Percentiles rank a stretch among this genome's conserved stretches.
Conservation (phyloP, 2,888 invertebrate species). For the Lamellibrachia columna region DNA sequence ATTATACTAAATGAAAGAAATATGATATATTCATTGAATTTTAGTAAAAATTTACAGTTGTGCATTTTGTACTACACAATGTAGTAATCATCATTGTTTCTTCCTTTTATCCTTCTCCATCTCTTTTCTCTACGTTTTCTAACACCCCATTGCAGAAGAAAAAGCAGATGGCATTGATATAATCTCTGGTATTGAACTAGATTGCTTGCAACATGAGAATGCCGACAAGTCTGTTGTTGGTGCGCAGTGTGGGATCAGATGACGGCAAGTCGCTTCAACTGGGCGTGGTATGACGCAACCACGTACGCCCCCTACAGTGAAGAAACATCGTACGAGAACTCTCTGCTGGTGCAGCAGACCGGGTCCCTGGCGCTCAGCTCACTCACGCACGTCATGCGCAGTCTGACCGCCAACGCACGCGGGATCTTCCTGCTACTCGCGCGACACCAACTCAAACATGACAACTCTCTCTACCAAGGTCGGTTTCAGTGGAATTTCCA, state of each 20-base stretch:
- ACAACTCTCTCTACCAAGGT: slow-evolving; percentile 81
- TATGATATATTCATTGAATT: no score
- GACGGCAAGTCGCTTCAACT: slow-evolving; percentile 84
- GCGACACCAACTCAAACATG: slow-evolving; percentile 78
- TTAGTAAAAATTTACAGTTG: no score
- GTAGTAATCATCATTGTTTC: no score
- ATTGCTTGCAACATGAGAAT: no score
- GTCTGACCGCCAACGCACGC: slow-evolving; percentile 85
- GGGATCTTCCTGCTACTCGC: slow-evolving; percentile 79
- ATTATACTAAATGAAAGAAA: no score
- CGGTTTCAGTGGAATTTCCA: slow-evolving; percentile 32
- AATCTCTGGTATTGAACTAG: no score
- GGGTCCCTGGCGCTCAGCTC: slow-evolving; percentile 76
- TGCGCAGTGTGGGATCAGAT: slow-evolving; percentile 86
- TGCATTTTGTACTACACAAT: no score
- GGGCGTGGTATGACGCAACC: slow-evolving; percentile 90
- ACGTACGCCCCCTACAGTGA: slow-evolving; percentile 83
- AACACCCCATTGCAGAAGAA: background rate
- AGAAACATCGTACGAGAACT: slow-evolving; percentile 77
- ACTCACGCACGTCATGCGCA: slow-evolving; percentile 87
- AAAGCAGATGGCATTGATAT: background rate
- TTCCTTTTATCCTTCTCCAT: background rate
- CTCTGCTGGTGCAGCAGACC: slow-evolving; percentile 80
- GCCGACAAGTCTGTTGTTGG: background rate
- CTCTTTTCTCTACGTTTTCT: no score